Evolutionary conservation across 1,140 invertebrate genomes (phyloP), one percentile per base, ranked within the genome.

Genomic region (Scaptodrosophila lebanonensis): DNA sequence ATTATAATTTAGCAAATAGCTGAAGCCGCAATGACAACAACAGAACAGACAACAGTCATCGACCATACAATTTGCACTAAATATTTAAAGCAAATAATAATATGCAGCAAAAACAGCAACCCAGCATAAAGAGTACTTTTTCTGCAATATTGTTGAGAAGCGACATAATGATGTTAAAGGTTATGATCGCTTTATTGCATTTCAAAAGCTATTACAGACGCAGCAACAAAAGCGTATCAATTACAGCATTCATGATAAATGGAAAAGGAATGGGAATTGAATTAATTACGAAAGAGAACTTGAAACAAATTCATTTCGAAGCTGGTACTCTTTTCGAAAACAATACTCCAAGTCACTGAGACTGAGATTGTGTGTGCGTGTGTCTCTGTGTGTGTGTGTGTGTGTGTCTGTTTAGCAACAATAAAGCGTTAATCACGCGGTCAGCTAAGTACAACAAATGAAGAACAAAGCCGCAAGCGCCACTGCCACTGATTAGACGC

Each of bases 41-140:
- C 44, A 33, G 43, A n/a, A n/a, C 27, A 44, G 20, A 18, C 60
- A 48, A 44, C 30, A 33, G 13, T 33, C 43, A 65, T 48, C 42
- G 45, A 59, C 44, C 36, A 57, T 54, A 20, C 42, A 47, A 32
- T 65, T 47, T 48, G 60, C n/a, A n/a, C n/a, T 56, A 56, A 73
- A 73, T 73, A 68, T 63, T 68, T 75, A 47, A 66, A 61, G 49
- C 36, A 68, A 70, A 40, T 52, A 57, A 53, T 44, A 45, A 6
- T 12, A 29, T n/a, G n/a, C n/a, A n/a, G n/a, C n/a, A n/a, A n/a
- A n/a, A n/a, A n/a, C n/a, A n/a, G n/a, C n/a, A n/a, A n/a, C n/a
- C n/a, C n/a, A n/a, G n/a, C n/a, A n/a, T n/a, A n/a, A n/a, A n/a
- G n/a, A n/a, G n/a, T n/a, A n/a, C n/a, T n/a, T n/a, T n/a, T n/a